Conservation (phyloP, 2,113 vertebrate species). For the Tyrannus savana region DNA sequence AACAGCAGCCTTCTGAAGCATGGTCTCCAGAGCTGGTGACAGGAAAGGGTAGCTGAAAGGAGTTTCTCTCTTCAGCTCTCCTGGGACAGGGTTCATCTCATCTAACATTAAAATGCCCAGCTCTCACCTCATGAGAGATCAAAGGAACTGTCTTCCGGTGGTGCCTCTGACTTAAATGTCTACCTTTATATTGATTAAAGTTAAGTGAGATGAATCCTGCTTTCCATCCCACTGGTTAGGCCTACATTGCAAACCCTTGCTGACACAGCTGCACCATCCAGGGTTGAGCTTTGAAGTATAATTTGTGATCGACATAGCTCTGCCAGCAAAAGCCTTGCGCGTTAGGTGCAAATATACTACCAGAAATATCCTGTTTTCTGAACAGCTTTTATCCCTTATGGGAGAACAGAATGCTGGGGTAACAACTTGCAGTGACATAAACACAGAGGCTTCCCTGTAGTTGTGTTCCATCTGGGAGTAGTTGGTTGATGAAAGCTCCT, state of each 20-base stretch:
- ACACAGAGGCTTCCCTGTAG: fast-evolving
- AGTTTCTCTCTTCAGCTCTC: background rate
- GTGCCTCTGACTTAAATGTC: conserved; percentile 17
- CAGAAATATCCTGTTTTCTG: background rate
- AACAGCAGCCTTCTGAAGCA: conserved; percentile 51
- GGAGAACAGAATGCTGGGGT: background rate
- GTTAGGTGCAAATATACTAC: background rate
- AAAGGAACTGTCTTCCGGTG: background rate
- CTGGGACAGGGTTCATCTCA: conserved; percentile 19
- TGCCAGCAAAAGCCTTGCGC: background rate
- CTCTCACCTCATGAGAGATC: background rate
- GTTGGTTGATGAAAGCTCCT: background rate
- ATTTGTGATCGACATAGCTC: background rate
- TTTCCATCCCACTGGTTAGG: background rate
- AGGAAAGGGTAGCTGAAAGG: background rate
- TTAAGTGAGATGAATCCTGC: conserved; percentile 37
- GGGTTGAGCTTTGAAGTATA: background rate
- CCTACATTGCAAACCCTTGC: conserved; percentile 16
- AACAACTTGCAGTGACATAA: background rate
- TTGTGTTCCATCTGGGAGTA: background rate
- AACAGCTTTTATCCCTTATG: background rate
- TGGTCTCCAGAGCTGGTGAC: background rate
- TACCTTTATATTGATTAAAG: background rate
- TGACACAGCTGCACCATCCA: background rate
- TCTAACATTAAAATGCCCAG: background rate